Evolutionary conservation across 2,797 vertebrate species (phyloP).

Genomic region (Anisognathus igniventris): DNA sequence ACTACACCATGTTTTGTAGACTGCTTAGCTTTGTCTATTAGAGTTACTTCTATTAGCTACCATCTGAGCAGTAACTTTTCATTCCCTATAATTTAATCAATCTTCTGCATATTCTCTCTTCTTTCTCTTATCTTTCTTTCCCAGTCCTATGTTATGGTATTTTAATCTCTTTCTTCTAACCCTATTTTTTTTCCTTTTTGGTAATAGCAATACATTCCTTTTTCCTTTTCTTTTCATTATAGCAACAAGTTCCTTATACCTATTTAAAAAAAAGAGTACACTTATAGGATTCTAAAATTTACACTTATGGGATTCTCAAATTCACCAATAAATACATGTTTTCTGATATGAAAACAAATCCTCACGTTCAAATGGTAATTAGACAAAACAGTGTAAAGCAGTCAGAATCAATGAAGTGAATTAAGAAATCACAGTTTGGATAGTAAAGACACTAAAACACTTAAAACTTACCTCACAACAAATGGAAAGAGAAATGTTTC

Average conservation of each 20-base stretch:
- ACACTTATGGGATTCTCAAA: not conserved
- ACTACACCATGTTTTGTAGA: not conserved
- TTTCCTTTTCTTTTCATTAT: not conserved
- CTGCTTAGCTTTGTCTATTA: not conserved
- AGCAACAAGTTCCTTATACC: not conserved
- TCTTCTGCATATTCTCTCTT: not conserved
- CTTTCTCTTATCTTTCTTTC: not conserved
- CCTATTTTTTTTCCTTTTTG: not conserved
- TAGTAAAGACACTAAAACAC: not conserved
- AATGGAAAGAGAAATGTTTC: not conserved
- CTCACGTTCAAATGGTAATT: not conserved
- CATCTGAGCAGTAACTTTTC: not conserved
- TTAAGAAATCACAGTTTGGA: not conserved
- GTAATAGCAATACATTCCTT: rapidly evolving
- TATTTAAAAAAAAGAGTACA: not conserved
- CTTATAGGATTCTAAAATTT: not conserved
- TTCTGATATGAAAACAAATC: not conserved
- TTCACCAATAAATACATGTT: not conserved
- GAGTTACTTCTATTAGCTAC: not conserved
- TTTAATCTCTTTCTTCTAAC: not conserved
- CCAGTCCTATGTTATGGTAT: not conserved
- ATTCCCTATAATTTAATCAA: not conserved
- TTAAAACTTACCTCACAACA: not conserved
- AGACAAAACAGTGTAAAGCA: not conserved
- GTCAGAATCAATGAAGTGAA: not conserved